Percentiles rank a stretch among this genome's conserved stretches.
Conservation (phyloP, 2,113 vertebrate species). For the Pristiophorus japonicus region DNA sequence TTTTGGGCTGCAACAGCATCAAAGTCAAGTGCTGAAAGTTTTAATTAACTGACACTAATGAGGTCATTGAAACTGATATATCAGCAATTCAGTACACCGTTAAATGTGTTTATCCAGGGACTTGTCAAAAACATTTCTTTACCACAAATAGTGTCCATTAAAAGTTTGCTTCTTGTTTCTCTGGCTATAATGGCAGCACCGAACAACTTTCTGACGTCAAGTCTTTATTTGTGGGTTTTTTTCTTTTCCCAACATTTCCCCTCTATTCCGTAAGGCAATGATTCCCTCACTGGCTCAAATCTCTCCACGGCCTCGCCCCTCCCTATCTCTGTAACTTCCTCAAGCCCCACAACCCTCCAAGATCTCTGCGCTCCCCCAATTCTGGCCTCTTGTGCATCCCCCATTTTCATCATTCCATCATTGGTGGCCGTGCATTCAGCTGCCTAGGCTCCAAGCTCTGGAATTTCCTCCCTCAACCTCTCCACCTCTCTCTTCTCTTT, state of each 20-base stretch:
- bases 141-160: slow-evolving; percentile 34
- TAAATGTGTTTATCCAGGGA: slow-evolving; percentile 81
- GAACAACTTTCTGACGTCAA: background rate
- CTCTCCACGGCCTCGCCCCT: background rate
- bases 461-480: background rate
- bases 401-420: background rate
- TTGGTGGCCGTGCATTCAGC: background rate
- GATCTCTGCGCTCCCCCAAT: background rate
- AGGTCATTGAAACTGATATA: slow-evolving; percentile 85
- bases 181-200: no score
- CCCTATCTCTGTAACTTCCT: background rate
- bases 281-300: background rate
- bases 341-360: background rate
- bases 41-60: slow-evolving; percentile 94
- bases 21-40: slow-evolving; percentile 87
- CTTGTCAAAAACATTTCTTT: slow-evolving; percentile 35
- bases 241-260: background rate
- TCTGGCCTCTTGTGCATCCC: background rate
- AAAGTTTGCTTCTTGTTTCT: slow-evolving; percentile 28
- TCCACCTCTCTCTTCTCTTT: background rate
- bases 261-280: no score
- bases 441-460: background rate
- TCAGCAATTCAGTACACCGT: slow-evolving; percentile 75
- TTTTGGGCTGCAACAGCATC: slow-evolving; percentile 76
- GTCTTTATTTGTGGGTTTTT: background rate